A percentile compares a stretch with the other conserved stretches of the same genome.
These are phyloP conservation scores for Cyclura pinguis DNA, from an alignment of 2,797 vertebrate genomes.

Conservation along the genomic window DNA sequence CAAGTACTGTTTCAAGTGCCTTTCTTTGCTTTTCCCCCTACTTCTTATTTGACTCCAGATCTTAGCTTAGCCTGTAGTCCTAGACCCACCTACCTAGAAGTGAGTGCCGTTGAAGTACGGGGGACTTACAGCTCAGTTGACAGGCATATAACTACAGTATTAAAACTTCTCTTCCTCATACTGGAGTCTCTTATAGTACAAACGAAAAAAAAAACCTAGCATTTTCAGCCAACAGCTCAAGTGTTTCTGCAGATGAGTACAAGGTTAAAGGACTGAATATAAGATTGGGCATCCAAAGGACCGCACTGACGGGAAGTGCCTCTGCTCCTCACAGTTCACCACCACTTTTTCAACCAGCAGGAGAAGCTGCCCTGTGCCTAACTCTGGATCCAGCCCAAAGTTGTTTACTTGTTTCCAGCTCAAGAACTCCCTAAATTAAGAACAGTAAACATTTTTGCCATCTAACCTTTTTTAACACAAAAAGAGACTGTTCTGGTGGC, in stretches of 20 bases:
- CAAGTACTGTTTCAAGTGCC: neutral
- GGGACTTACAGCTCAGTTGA: neutral
- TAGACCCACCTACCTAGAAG: neutral
- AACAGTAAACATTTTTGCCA: neutral
- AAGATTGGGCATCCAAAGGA: too few species aligned
- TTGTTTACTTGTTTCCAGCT: neutral
- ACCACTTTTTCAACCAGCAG: too few species aligned
- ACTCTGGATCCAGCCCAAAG: too few species aligned
- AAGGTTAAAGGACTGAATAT: too few species aligned
- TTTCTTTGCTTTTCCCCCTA: too few species aligned
- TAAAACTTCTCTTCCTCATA: neutral
- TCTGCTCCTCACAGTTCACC: too few species aligned
- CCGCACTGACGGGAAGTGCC: too few species aligned
- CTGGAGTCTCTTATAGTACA: neutral
- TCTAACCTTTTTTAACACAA: constrained; percentile 91
- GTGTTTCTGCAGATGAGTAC: neutral
- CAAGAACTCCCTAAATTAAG: neutral
- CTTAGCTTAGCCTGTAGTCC: neutral
- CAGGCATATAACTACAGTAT: neutral
- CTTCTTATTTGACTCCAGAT: too few species aligned
- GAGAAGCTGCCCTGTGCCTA: too few species aligned
- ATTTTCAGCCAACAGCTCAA: constrained; percentile 1
- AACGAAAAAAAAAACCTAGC: neutral
- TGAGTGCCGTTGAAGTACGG: too few species aligned
- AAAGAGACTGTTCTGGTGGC: constrained; percentile 90